Percentiles rank a stretch among this genome's conserved stretches.
Evolutionary conservation across 2,888 invertebrate genomes (phyloP).

Genomic region (Carpatolechia fugitivella): DNA sequence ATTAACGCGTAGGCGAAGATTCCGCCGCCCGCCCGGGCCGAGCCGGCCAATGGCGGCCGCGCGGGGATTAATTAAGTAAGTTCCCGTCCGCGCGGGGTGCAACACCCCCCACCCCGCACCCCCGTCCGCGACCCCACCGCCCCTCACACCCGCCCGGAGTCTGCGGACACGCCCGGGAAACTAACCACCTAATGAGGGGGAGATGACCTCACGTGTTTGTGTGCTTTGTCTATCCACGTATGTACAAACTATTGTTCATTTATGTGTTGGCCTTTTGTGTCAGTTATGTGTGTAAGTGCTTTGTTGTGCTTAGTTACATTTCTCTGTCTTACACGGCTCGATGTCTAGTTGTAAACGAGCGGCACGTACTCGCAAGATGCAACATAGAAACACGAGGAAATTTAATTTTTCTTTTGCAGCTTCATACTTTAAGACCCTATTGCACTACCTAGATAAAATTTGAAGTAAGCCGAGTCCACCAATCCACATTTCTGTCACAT

Average conservation of each 20-base stretch:
- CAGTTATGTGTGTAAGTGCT: conserved; percentile 54
- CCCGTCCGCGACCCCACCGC: conserved; percentile 43
- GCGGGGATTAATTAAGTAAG: conserved; percentile 78
- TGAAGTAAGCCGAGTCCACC: no score
- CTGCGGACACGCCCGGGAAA: conserved; percentile 80
- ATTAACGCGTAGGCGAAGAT: conserved; percentile 77
- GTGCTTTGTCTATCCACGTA: conserved; percentile 69
- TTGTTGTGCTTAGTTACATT: conserved; percentile 27
- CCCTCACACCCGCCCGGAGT: conserved; percentile 58
- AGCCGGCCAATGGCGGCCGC: conserved; percentile 75
- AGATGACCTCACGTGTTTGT: conserved; percentile 77
- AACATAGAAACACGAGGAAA: conserved; percentile 6
- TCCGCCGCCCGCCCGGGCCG: conserved; percentile 61
- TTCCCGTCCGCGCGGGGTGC: conserved; percentile 55
- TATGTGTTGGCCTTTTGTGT: conserved; percentile 68
- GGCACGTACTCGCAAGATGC: conserved; percentile 9
- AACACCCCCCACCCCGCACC: conserved; percentile 36
- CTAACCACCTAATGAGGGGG: conserved; percentile 79
- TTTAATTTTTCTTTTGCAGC: conserved; percentile 5
- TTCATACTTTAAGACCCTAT: not conserved
- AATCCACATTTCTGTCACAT: no score
- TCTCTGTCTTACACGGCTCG: conserved; percentile 5
- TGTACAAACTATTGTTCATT: conserved; percentile 65
- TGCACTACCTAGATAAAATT: no score
- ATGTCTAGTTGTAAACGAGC: conserved; percentile 5